Evolutionary conservation across 2,888 invertebrate species (phyloP).

Genomic region (Caenorhabditis becei): DNA sequence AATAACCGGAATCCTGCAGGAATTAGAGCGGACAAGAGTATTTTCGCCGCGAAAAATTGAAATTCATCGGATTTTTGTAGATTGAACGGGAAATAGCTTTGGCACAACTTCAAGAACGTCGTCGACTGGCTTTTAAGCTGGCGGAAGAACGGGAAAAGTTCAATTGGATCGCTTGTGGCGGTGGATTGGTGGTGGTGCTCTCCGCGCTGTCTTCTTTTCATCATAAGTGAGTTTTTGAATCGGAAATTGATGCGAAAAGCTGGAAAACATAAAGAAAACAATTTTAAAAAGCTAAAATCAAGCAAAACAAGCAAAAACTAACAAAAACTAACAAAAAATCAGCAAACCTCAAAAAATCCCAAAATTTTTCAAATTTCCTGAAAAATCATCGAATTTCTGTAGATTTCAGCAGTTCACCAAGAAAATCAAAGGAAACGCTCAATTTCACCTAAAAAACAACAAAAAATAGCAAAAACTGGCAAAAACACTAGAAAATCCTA

Average conservation of each 20-base stretch:
- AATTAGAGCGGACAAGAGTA: constrained; percentile 58
- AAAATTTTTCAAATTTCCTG: no score
- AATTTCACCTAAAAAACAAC: no score
- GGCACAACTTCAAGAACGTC: constrained; percentile 64
- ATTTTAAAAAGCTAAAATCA: background rate
- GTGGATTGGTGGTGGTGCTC: constrained; percentile 62
- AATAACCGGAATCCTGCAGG: constrained; percentile 48
- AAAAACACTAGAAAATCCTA: background rate
- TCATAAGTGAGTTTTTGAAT: constrained; percentile 62
- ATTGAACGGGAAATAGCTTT: constrained; percentile 73
- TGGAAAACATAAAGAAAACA: background rate
- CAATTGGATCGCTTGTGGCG: constrained; percentile 67
- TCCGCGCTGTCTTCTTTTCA: constrained; percentile 66
- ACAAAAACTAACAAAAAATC: background rate
- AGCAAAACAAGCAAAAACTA: background rate
- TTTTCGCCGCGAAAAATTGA: background rate
- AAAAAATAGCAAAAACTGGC: background rate
- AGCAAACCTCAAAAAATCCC: no score
- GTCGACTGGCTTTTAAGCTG: constrained; percentile 65
- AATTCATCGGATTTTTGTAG: constrained; percentile 31
- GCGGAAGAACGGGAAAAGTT: constrained; percentile 70
- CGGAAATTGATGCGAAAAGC: background rate
- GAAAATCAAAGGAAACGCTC: no score
- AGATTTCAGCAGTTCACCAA: no score
- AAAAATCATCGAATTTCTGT: no score